Conservation (phyloP, 2,797 vertebrate genomes). For the Synaphobranchus kaupii region DNA sequence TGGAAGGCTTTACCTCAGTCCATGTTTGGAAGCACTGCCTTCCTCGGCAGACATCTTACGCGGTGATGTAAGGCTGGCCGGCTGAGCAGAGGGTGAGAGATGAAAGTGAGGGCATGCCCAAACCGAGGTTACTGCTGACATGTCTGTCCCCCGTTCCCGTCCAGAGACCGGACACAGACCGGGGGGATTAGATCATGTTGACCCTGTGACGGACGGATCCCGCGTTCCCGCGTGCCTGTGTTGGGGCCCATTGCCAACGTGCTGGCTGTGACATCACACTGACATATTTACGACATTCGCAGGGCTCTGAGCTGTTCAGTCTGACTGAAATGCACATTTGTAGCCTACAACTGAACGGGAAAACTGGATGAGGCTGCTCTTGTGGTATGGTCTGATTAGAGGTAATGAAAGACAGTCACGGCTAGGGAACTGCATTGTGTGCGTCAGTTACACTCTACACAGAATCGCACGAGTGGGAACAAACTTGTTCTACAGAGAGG, state of each 20-base stretch:
- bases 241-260: neutral
- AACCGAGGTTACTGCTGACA: neutral
- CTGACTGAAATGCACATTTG: neutral
- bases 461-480: neutral
- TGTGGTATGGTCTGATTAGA: neutral
- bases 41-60: neutral
- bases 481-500: neutral
- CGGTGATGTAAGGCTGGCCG: neutral
- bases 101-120: conserved; percentile 6
- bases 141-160: conserved; percentile 17
- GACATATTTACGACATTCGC: neutral
- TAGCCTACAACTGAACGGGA: neutral
- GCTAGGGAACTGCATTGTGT: neutral
- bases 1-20: neutral
- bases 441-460: neutral
- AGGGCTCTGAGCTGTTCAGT: neutral
- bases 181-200: neutral
- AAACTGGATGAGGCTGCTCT: neutral
- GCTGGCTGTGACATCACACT: neutral
- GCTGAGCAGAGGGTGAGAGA: neutral
- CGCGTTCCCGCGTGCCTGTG: neutral
- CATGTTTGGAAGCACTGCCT: neutral
- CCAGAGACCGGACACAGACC: neutral
- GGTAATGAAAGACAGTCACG: neutral
- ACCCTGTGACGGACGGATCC: neutral